These are phyloP conservation scores for Melanitta fusca DNA, from an alignment of 2,797 vertebrate genomes.

Conservation along the genomic window DNA sequence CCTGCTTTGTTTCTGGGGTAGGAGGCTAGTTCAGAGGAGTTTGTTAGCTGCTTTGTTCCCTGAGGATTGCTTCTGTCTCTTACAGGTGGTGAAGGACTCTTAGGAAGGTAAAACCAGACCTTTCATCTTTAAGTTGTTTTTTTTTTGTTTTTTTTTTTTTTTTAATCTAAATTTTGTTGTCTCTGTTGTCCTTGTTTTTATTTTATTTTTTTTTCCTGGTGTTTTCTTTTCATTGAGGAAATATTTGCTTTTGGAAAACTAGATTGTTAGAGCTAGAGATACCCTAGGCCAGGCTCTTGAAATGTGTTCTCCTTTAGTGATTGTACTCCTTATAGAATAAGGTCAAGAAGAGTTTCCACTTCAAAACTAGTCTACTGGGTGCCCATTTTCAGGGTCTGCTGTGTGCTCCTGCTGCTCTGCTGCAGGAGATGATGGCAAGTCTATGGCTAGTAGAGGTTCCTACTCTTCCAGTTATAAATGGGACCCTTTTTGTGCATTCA, in stretches of 20 bases:
- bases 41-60: background rate
- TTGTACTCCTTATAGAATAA: background rate
- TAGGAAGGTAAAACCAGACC: background rate
- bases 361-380: background rate
- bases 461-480: background rate
- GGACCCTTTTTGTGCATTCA: background rate
- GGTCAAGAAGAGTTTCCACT: background rate
- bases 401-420: background rate
- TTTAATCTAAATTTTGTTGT: too few relatives aligned
- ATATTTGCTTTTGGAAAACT: background rate
- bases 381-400: background rate
- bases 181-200: background rate
- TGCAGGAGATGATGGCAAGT: background rate
- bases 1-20: background rate
- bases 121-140: background rate
- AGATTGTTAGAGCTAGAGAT: background rate
- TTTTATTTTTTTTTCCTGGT: background rate
- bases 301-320: background rate
- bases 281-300: background rate
- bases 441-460: background rate
- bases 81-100: background rate
- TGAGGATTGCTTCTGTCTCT: background rate
- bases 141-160: background rate
- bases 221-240: background rate
- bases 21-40: background rate